phyloP scores from a whole-genome alignment of 2,797 vertebrate species.

The Cryptoprocta ferox region DNA sequence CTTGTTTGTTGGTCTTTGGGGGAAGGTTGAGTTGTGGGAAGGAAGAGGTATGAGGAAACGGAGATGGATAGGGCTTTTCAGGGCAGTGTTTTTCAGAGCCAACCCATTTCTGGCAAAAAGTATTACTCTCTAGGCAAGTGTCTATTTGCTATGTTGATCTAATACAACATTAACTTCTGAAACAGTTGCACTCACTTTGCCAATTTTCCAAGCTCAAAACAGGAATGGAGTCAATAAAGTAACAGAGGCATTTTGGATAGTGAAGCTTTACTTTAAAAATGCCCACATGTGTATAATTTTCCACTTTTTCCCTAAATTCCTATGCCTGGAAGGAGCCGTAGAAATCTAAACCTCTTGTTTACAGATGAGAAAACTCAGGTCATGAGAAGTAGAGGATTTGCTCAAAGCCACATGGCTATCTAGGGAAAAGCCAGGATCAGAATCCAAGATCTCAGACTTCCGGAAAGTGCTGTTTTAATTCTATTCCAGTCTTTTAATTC shows the following conservation, averaged over 20 bases:
- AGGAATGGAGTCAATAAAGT: conserved; percentile 61
- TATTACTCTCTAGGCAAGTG: conserved; percentile 60
- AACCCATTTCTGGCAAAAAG: conserved; percentile 45
- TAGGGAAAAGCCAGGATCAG: neutral
- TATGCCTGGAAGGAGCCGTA: conserved; percentile 34
- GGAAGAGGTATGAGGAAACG: neutral
- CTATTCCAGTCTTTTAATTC: neutral
- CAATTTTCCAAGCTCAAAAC: conserved; percentile 60
- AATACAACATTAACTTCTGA: conserved; percentile 60
- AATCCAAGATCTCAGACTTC: neutral
- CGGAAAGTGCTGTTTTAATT: neutral
- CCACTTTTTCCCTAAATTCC: conserved; percentile 56
- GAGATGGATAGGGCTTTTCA: neutral
- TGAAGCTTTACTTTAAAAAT: conserved; percentile 62
- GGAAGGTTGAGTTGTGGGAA: neutral
- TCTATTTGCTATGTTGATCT: conserved; percentile 55
- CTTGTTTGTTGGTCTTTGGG: neutral
- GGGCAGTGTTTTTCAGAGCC: conserved; percentile 26
- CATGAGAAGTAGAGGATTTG: conserved; percentile 3
- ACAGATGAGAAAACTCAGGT: conserved; percentile 34
- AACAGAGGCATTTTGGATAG: conserved; percentile 51
- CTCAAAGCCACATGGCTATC: neutral
- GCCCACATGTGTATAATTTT: conserved; percentile 58
- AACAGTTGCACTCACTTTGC: conserved; percentile 55
- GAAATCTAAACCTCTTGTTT: conserved; percentile 63